Evolutionary conservation across 2,888 invertebrate species (phyloP).

Genomic region (Argynnis bischoffii): DNA sequence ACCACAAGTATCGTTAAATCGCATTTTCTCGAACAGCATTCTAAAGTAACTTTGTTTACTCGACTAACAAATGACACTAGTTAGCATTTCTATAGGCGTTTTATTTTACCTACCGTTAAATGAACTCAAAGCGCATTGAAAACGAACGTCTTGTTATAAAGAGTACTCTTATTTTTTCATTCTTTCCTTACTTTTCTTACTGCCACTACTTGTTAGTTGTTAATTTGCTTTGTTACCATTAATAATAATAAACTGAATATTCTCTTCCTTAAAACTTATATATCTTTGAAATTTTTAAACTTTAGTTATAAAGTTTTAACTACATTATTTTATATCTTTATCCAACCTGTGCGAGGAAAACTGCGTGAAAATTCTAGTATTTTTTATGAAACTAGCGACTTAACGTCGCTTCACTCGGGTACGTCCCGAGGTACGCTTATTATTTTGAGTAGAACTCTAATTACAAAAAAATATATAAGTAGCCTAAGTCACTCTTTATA

Average conservation of each 20-base stretch:
- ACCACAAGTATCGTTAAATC: conserved; percentile 8
- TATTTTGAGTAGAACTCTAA: no score
- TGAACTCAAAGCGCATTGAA: conserved; percentile 23
- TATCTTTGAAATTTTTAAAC: no score
- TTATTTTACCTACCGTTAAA: conserved; percentile 21
- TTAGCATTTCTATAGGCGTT: conserved; percentile 2
- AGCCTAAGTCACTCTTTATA: no score
- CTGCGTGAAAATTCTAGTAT: no score
- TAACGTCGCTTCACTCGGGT: no score
- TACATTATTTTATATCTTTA: no score
- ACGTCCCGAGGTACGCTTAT: no score
- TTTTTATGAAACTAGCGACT: no score
- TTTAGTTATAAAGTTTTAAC: no score
- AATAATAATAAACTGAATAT: not conserved
- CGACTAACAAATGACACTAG: conserved; percentile 20
- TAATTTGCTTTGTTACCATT: not conserved
- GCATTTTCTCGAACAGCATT: conserved; percentile 16
- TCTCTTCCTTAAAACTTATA: no score
- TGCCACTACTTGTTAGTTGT: not conserved
- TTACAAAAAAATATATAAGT: no score
- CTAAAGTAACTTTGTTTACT: conserved; percentile 22
- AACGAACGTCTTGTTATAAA: conserved; percentile 17
- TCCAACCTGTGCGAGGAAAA: no score
- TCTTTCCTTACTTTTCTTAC: not conserved
- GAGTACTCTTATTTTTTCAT: not conserved